phyloP scores from a whole-genome alignment of 2,113 vertebrate genomes.

The Sarotherodon lohbergeri region DNA sequence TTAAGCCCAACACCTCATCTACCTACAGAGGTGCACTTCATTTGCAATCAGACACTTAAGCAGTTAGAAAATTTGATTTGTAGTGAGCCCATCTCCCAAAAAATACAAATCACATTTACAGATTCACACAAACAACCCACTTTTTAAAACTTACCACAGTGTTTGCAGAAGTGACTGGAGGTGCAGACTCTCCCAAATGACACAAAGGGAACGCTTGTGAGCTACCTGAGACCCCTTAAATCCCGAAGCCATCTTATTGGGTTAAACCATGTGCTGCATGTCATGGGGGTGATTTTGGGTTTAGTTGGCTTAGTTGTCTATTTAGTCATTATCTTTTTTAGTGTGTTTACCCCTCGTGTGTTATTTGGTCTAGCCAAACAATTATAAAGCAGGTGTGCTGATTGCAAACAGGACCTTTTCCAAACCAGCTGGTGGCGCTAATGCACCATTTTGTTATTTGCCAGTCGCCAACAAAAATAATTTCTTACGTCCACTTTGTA shows the following conservation, averaged over 20 bases:
- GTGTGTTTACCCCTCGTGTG: neutral
- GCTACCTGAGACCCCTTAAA: accelerated
- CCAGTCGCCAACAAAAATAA: neutral
- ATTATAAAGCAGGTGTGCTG: neutral
- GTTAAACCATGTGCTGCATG: neutral
- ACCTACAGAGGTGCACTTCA: neutral
- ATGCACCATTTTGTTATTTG: neutral
- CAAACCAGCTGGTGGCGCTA: neutral
- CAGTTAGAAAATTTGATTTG: neutral
- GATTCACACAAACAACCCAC: accelerated
- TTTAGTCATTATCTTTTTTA: neutral
- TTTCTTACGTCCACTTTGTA: neutral
- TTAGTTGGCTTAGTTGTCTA: accelerated
- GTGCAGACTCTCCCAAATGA: accelerated
- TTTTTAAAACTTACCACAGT: neutral
- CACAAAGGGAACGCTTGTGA: neutral
- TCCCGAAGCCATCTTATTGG: neutral
- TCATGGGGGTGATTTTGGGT: neutral
- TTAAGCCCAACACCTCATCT: accelerated
- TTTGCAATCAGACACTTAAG: neutral
- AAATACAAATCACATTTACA: accelerated
- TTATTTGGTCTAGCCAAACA: neutral
- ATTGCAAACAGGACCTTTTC: neutral
- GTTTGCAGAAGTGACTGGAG: accelerated
- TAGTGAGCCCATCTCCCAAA: neutral